phyloP scores from a whole-genome alignment of 2,888 invertebrate species.

The Exocentrus adspersus region DNA sequence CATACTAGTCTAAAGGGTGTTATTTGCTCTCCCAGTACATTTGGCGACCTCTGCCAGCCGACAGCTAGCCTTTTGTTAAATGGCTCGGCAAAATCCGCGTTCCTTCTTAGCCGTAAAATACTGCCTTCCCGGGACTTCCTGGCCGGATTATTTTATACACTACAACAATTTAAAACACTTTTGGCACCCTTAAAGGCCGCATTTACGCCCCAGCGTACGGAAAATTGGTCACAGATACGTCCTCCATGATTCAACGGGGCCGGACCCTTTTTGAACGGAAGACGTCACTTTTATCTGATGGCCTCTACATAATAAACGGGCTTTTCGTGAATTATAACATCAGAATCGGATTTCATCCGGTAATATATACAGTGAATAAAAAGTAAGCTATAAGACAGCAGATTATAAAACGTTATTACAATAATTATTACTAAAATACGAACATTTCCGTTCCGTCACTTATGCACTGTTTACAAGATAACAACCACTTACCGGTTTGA shows the following conservation, averaged over 20 bases:
- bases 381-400: too few species aligned
- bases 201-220: slow-evolving; percentile 38
- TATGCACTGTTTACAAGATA: not conserved
- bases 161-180: slow-evolving; percentile 43
- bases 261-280: slow-evolving; percentile 36
- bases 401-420: too few species aligned
- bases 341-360: slow-evolving; percentile 13
- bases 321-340: slow-evolving; percentile 17
- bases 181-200: slow-evolving; percentile 39
- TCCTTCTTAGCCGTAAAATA: slow-evolving; percentile 37
- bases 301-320: slow-evolving; percentile 27
- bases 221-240: slow-evolving; percentile 37
- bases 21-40: slow-evolving; percentile 17
- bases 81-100: slow-evolving; percentile 39
- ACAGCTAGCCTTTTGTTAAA: slow-evolving; percentile 41
- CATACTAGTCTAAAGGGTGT: too few species aligned
- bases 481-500: slow-evolving; percentile 19
- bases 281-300: slow-evolving; percentile 34
- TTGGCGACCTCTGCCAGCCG: slow-evolving; percentile 26
- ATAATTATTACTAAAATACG: not conserved
- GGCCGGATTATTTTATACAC: slow-evolving; percentile 34
- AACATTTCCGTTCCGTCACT: not conserved
- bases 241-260: slow-evolving; percentile 29
- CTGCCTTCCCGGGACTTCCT: slow-evolving; percentile 41
- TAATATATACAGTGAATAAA: too few species aligned